A percentile compares a stretch with the other conserved stretches of the same genome.
phyloP scores from a whole-genome alignment of 2,113 vertebrate species.

The Xiphophorus maculatus region DNA sequence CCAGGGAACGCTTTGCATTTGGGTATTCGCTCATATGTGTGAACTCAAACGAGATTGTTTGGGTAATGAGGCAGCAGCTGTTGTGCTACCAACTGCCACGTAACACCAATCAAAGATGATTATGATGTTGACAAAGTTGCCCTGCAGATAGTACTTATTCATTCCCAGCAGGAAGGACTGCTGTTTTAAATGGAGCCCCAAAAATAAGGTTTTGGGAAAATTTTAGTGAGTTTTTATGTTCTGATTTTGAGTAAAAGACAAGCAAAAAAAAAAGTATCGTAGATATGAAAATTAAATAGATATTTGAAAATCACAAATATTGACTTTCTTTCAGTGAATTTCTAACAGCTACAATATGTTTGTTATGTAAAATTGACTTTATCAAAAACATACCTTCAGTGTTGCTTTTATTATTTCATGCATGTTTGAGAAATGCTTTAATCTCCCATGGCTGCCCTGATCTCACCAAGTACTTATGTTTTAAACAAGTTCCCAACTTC shows the following conservation, averaged over 20 bases:
- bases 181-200: constrained; percentile 32
- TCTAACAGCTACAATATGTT: not conserved
- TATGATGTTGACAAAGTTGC: constrained; percentile 74
- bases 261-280: not conserved
- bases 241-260: not conserved
- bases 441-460: too few species aligned
- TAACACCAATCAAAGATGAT: constrained; percentile 77
- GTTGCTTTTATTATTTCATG: too few species aligned
- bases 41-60: constrained; percentile 44
- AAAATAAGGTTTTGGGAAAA: constrained; percentile 30
- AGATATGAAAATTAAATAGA: too few species aligned
- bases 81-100: constrained; percentile 56
- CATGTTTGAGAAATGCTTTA: too few species aligned
- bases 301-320: not conserved
- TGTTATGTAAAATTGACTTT: too few species aligned
- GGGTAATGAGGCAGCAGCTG: constrained; percentile 73
- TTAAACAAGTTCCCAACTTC: too few species aligned
- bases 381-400: too few species aligned
- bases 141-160: constrained; percentile 65
- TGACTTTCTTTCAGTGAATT: not conserved
- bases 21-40: constrained; percentile 1
- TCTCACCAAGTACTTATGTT: too few species aligned
- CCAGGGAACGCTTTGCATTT: constrained; percentile 13
- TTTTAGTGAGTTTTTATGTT: not conserved
- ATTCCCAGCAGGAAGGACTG: constrained; percentile 56